phyloP scores from a whole-genome alignment of 2,797 vertebrate species.

The Molothrus aeneus region DNA sequence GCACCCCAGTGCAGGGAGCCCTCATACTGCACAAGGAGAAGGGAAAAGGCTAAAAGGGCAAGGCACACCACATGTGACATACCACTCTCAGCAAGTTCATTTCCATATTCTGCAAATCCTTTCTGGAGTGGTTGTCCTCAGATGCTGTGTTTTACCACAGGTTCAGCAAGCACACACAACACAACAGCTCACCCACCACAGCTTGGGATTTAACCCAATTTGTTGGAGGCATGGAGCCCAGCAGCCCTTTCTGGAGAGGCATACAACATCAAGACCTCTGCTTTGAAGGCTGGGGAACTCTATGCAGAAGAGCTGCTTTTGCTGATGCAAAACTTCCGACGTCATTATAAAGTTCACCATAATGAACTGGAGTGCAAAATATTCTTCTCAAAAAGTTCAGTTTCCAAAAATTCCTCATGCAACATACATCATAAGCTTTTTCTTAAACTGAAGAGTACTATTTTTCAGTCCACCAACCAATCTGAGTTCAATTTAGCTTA shows the following conservation, averaged over 20 bases:
- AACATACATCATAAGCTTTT: background rate
- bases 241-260: background rate
- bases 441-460: background rate
- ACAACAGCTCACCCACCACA: background rate
- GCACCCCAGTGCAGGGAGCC: background rate
- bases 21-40: rapidly evolving
- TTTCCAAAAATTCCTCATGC: background rate
- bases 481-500: background rate
- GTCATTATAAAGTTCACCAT: background rate
- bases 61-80: background rate
- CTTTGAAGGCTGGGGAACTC: background rate
- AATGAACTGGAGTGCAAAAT: background rate
- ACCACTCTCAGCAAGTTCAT: background rate
- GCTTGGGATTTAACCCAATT: background rate
- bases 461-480: background rate
- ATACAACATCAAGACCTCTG: background rate
- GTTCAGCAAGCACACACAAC: background rate
- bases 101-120: background rate
- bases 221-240: background rate
- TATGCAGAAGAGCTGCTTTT: background rate
- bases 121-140: background rate
- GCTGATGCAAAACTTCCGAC: background rate
- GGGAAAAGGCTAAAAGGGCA: background rate
- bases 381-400: background rate
- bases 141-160: background rate